Percentiles rank a stretch among this genome's conserved stretches.
Conservation (phyloP, 2,888 invertebrate genomes). For the Drosophila anomelani region DNA sequence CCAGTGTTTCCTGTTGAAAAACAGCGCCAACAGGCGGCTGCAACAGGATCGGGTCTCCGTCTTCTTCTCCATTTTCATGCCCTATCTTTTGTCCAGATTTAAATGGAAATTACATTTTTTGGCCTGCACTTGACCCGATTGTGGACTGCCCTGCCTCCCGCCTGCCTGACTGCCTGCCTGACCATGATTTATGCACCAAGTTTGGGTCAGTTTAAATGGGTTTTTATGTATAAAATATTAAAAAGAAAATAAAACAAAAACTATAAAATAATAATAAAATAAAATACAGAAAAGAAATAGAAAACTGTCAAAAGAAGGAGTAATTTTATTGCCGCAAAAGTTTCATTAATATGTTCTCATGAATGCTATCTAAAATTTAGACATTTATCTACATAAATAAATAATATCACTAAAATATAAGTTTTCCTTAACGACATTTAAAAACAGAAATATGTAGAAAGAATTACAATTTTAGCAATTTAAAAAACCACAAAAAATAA, state of each 20-base stretch:
- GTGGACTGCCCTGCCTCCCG: not conserved
- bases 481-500: too few species aligned
- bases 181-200: slow-evolving; percentile 22
- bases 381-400: too few species aligned
- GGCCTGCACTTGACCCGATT: slow-evolving; percentile 40
- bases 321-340: too few species aligned
- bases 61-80: not conserved
- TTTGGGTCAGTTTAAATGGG: slow-evolving; percentile 32
- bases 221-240: too few species aligned
- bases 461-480: not conserved
- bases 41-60: slow-evolving; percentile 16
- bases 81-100: not conserved
- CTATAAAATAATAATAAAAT: too few species aligned
- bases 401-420: too few species aligned
- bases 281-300: not conserved
- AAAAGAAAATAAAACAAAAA: not conserved
- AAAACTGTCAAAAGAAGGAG: not conserved
- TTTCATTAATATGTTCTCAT: too few species aligned
- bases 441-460: not conserved
- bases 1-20: slow-evolving; percentile 18
- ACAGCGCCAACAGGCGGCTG: slow-evolving; percentile 20
- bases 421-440: not conserved
- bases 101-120: slow-evolving; percentile 18
- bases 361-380: not conserved
- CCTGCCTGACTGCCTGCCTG: not conserved